phyloP scores from a whole-genome alignment of 2,888 invertebrate genomes.

The Ormyrus pomaceus region DNA sequence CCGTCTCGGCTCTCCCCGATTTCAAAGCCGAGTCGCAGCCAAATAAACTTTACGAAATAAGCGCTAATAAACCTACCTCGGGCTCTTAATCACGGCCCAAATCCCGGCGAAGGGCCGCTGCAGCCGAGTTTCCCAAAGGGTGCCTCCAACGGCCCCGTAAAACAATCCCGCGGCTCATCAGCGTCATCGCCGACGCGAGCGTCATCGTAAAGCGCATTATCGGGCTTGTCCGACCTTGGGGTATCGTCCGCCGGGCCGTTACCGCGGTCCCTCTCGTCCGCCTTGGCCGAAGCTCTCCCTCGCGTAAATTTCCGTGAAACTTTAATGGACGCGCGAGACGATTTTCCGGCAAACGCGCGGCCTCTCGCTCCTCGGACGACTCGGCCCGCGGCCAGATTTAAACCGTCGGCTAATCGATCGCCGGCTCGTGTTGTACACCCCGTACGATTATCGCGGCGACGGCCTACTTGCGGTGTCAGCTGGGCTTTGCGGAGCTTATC shows the following conservation, averaged over 20 bases:
- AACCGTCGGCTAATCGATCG: conserved; percentile 16
- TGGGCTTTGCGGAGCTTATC: not conserved
- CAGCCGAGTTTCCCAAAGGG: too few relatives aligned
- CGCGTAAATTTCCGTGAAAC: conserved; percentile 37
- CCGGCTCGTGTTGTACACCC: not conserved
- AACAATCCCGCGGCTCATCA: not conserved
- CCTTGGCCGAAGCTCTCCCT: not conserved
- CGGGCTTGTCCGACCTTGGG: not conserved
- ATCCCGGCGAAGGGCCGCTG: too few relatives aligned
- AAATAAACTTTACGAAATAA: too few relatives aligned
- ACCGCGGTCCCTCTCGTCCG: not conserved
- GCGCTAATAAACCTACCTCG: too few relatives aligned
- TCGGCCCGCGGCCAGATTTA: not conserved
- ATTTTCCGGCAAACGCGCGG: not conserved
- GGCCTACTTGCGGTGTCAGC: not conserved
- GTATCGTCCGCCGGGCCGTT: not conserved
- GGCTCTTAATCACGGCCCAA: too few relatives aligned
- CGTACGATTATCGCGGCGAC: conserved; percentile 12
- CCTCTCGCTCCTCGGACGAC: too few relatives aligned
- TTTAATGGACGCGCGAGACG: conserved; percentile 26
- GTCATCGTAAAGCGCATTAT: not conserved
- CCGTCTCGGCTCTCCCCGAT: too few relatives aligned
- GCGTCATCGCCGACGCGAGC: not conserved
- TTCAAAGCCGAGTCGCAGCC: too few relatives aligned
- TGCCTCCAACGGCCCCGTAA: too few relatives aligned